Evolutionary conservation across 1,140 invertebrate genomes (phyloP), one percentile per base, ranked within the genome.

Genomic region (Brachionus koreanus): DNA sequence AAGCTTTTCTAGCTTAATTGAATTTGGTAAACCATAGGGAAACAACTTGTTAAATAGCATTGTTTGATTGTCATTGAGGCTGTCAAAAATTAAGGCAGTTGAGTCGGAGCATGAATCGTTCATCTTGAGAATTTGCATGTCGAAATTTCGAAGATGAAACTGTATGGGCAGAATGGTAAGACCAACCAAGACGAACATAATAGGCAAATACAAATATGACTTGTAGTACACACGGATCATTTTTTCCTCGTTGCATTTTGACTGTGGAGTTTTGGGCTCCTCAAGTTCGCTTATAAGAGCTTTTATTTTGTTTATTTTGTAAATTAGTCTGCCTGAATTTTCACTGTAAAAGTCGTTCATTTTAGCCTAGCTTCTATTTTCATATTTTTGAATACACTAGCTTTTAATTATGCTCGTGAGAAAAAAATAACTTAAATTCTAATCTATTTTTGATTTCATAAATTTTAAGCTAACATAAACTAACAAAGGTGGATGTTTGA

Each of bases 401-500:
- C 63, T 65, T 69, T 7, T 9, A 16, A 37, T 16, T 69, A 3
- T 37, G 65, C 19, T 16, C n/a, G 65, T n/a, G 37, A n/a, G 9
- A 69, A 10, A 69, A n/a, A 39, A 69, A 69, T 39, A 69, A 39
- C 7, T 65, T 65, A 23, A 65, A 37, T 33, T 57, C 16, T 37
- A 65, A 65, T 65, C 33, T 65, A 33, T 39, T 19, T 19, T 69
- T 39, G 37, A 7, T 69, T 35, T 29, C 37, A 69, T 37, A 13
- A 19, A 16, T 6, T 69, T 42, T 69, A n/a, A 16, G 19, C 16
- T 29, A 69, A 39, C n/a, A 7, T 16, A 69, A 69, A 4, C 37
- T 33, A 69, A 69, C 19, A 69, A 69, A 69, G 65, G 65, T 69
- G 65, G 65, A 69, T 69, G 33, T 65, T 65, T 65, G 35, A 69